Percentiles rank a stretch among this genome's conserved stretches.
Conservation (phyloP, 2,888 invertebrate species). For the Diplazon laetatorius region DNA sequence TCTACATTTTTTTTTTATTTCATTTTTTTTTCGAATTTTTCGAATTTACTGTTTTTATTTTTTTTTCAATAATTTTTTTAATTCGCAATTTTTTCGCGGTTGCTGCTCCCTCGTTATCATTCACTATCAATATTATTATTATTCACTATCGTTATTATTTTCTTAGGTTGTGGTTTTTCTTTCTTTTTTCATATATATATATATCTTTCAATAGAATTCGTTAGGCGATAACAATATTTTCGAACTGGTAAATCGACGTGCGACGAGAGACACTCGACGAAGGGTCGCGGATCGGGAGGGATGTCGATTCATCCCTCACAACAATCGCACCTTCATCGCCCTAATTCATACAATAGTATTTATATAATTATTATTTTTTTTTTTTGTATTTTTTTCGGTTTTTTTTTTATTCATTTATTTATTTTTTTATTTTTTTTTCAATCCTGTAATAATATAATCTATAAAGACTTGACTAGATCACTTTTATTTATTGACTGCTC, state of each 20-base stretch:
- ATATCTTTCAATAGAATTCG: constrained; percentile 64
- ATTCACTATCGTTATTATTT: constrained; percentile 26
- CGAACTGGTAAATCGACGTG: constrained; percentile 57
- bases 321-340: constrained; percentile 27
- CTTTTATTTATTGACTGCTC: constrained; percentile 69
- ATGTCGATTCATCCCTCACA: neutral
- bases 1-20: neutral
- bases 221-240: constrained; percentile 66
- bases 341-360: constrained; percentile 48
- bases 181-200: constrained; percentile 43
- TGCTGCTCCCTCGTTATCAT: constrained; percentile 32
- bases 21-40: neutral
- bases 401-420: no score
- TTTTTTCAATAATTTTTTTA: neutral
- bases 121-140: constrained; percentile 47
- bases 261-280: constrained; percentile 43
- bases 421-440: constrained; percentile 29
- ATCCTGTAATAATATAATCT: constrained; percentile 62
- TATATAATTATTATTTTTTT: constrained; percentile 36
- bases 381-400: no score
- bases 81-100: no score
- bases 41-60: neutral
- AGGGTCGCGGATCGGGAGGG: no score
- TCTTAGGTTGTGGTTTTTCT: constrained; percentile 36
- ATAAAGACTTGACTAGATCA: constrained; percentile 81